These are phyloP conservation scores for Bovichtus diacanthus DNA, from an alignment of 2,797 vertebrate genomes.

Conservation along the genomic window DNA sequence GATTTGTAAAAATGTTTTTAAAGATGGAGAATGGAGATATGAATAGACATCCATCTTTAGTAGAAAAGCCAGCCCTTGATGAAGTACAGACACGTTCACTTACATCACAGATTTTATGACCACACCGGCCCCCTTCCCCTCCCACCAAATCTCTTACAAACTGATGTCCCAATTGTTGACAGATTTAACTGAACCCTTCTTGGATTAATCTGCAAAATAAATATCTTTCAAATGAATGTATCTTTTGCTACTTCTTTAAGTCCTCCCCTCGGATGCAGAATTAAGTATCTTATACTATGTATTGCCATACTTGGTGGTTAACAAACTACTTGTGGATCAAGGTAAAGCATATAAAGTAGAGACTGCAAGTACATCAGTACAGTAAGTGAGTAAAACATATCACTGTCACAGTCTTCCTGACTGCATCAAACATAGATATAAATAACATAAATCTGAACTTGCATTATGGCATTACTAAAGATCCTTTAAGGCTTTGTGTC, in stretches of 20 bases:
- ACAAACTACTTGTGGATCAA: not conserved
- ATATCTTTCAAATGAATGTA: not conserved
- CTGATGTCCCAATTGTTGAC: not conserved
- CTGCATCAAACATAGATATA: not conserved
- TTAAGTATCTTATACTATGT: not conserved
- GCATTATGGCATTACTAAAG: not conserved
- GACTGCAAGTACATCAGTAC: not conserved
- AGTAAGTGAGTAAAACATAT: not conserved
- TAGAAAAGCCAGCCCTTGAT: not conserved
- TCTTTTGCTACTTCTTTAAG: not conserved
- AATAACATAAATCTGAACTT: no score
- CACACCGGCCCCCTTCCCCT: not conserved
- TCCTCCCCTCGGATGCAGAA: not conserved
- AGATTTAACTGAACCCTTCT: not conserved
- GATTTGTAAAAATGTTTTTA: not conserved
- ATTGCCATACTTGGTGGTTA: not conserved
- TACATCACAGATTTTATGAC: not conserved
- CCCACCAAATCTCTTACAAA: not conserved
- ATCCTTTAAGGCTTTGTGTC: not conserved
- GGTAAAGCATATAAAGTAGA: not conserved
- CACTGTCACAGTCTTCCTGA: not conserved
- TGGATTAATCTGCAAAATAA: not conserved
- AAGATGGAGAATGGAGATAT: not conserved
- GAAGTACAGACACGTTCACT: not conserved
- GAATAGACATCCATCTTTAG: not conserved